Evolutionary conservation across 2,888 invertebrate genomes (phyloP).

Genomic region (Limnephilus lunatus): DNA sequence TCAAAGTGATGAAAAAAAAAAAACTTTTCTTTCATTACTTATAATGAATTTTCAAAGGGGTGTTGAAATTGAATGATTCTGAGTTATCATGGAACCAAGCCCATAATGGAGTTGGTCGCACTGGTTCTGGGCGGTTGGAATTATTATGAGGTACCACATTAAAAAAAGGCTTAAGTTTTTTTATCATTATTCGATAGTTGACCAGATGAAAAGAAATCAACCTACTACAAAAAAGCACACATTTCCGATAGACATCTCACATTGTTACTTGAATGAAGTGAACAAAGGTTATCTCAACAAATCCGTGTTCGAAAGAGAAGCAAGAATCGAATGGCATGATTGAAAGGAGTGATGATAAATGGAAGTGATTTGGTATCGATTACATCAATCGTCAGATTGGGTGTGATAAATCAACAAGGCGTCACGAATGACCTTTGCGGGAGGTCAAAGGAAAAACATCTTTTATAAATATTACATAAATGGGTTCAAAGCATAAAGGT

Average conservation of each 20-base stretch:
- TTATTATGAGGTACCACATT: not conserved
- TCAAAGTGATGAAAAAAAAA: no score
- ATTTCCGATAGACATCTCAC: not conserved
- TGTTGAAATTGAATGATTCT: no score
- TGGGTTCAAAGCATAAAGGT: not conserved
- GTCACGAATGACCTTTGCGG: constrained; percentile 23
- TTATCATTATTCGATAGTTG: not conserved
- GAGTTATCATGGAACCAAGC: no score
- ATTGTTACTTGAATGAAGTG: not conserved
- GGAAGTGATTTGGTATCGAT: constrained; percentile 51
- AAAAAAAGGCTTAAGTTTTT: not conserved
- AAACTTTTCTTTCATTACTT: no score
- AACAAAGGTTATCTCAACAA: not conserved
- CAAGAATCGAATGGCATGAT: not conserved
- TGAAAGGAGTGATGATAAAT: constrained; percentile 38
- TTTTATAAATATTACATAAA: constrained; percentile 24
- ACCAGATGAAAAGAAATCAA: not conserved
- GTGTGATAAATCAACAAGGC: constrained; percentile 44
- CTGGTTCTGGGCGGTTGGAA: not conserved
- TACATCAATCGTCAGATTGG: constrained; percentile 22
- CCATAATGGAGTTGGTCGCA: not conserved
- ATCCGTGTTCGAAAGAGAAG: not conserved
- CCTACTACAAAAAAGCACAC: not conserved
- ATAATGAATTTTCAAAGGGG: no score
- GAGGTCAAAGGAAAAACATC: constrained; percentile 35